These are phyloP conservation scores for Carlito syrichta DNA, from an alignment of 2,113 vertebrate species.

Conservation along the genomic window DNA sequence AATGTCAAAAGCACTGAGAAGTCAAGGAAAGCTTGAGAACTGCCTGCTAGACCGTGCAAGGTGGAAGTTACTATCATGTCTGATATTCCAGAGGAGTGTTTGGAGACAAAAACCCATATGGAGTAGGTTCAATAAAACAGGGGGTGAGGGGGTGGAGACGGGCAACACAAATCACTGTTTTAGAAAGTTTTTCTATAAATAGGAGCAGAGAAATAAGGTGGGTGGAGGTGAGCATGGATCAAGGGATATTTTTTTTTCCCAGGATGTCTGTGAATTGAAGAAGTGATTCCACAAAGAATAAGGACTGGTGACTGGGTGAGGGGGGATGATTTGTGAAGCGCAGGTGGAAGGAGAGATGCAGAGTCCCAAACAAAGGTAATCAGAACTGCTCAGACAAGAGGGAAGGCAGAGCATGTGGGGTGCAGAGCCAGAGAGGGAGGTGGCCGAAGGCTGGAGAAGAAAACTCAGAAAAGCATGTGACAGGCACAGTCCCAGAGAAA, in stretches of 20 bases:
- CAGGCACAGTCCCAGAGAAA: not conserved
- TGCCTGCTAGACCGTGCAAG: not conserved
- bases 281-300: not conserved
- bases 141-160: not conserved
- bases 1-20: not conserved
- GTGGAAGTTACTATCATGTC: not conserved
- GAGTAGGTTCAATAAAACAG: accelerated
- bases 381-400: not conserved
- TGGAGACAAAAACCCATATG: not conserved
- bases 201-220: not conserved
- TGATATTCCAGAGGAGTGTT: not conserved
- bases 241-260: not conserved
- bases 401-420: not conserved
- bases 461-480: not conserved
- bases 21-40: not conserved
- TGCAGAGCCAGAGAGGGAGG: too few species aligned
- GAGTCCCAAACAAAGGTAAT: not conserved
- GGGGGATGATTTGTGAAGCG: not conserved
- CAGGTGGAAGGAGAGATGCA: not conserved
- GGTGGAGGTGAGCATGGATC: not conserved
- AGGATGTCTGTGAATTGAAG: too few species aligned
- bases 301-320: not conserved
- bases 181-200: not conserved
- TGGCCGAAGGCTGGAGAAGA: not conserved
- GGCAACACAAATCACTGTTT: not conserved